Conservation (phyloP, 2,888 invertebrate genomes). For the Agrotis exclamationis region DNA sequence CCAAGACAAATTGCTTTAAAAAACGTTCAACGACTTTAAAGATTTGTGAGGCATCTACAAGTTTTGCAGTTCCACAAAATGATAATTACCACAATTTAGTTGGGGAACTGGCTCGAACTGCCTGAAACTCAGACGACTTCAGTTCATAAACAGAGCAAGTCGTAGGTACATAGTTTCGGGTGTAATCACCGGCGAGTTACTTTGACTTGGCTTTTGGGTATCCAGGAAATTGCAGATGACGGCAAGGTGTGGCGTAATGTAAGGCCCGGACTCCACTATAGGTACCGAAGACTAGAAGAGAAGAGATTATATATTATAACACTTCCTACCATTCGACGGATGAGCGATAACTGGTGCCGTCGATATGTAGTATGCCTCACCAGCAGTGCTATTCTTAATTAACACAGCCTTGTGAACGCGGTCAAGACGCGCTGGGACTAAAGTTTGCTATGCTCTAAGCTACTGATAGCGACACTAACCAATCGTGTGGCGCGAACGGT, state of each 20-base stretch:
- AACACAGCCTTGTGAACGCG: too few relatives aligned
- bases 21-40: background rate
- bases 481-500: too few relatives aligned
- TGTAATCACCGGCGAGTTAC: slow-evolving; percentile 29
- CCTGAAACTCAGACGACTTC: slow-evolving; percentile 32
- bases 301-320: too few relatives aligned
- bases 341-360: too few relatives aligned
- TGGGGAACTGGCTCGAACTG: slow-evolving; percentile 8
- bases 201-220: slow-evolving; percentile 43
- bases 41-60: slow-evolving; percentile 39
- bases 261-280: too few relatives aligned
- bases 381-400: too few relatives aligned
- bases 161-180: slow-evolving; percentile 45
- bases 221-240: slow-evolving; percentile 40
- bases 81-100: slow-evolving; percentile 42
- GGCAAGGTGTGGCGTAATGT: background rate
- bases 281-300: too few relatives aligned
- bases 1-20: slow-evolving; percentile 9
- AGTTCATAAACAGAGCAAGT: slow-evolving; percentile 32
- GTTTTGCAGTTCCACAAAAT: slow-evolving; percentile 36
- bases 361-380: too few relatives aligned
- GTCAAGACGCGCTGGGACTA: too few relatives aligned
- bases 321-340: too few relatives aligned
- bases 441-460: too few relatives aligned
- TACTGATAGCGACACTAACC: too few relatives aligned